Evolutionary conservation across 2,797 vertebrate species (phyloP), one percentile per base, ranked within the genome.

Genomic region (Lithobates sylvaticus): DNA sequence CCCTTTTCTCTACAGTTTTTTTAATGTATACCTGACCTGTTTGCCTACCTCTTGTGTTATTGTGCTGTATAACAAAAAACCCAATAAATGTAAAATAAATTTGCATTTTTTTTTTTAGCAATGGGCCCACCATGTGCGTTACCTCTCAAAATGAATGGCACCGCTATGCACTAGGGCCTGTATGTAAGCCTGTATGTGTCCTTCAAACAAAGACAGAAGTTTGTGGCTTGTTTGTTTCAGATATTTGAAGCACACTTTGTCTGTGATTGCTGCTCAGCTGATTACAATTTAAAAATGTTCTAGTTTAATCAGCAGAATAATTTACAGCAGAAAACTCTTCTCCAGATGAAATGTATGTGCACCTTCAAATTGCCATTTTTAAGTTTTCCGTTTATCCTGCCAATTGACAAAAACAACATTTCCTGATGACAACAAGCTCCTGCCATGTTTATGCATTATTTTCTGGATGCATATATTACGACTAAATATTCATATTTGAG

Each of bases 251-350:
- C 18, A 34, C 69, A 67, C 34, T n/a, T 73, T 32, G 21, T 34
- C 58, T 42, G 36, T 84, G 86, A 87, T 84, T 87, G 76, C 75
- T 3, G 39, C 54, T 27, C 18, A 23, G 29, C 54, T 87, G 86
- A 87, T 84, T 87, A 71, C 75, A 36, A 78, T 54, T 42, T 61
- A 32, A 68, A 72, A 80, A 80, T 64, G 36, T 78, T 71, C 58
- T 71, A 23, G 16, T 64, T 50, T 78, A 87, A 87, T 87, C 86
- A 87, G 72, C 58, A 74, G 39, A 79, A 83, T 87, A 44, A 74
- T 79, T 44, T 84, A 64, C 68, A 27, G 75, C 18, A 39, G 39
- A 74, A 79, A 68, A 13, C 44, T 69, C 75, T 83, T 67, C 27
- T 16, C 23, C 50, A 58, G 34, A 67, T 50, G 50, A 72, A n/a